phyloP scores from a whole-genome alignment of 2,113 vertebrate species.

The Chrysemys picta region DNA sequence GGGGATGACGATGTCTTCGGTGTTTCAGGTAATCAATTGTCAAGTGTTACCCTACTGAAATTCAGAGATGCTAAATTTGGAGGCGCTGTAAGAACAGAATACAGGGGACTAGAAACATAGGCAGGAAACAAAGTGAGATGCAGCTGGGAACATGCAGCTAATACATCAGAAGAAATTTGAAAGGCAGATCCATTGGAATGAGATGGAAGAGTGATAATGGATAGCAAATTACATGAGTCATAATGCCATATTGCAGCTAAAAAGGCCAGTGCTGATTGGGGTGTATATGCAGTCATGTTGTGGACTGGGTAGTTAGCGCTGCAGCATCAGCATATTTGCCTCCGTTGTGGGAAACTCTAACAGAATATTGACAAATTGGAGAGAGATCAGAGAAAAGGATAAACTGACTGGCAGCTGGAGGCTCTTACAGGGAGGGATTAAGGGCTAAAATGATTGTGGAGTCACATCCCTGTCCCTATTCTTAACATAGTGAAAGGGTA shows the following conservation, averaged over 20 bases:
- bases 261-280: neutral
- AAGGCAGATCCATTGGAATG: neutral
- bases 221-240: neutral
- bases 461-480: fast-evolving
- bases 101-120: neutral
- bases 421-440: neutral
- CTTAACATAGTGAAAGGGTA: neutral
- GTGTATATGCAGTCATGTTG: neutral
- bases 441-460: neutral
- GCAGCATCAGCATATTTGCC: neutral
- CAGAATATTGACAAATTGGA: neutral
- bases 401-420: neutral
- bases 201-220: neutral
- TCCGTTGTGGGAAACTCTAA: too few species aligned
- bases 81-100: neutral
- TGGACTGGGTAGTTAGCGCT: neutral
- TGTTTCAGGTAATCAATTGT: conserved; percentile 71
- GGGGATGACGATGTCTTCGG: conserved; percentile 68
- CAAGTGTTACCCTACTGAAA: neutral
- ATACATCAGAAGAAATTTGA: neutral
- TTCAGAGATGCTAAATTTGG: neutral
- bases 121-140: neutral
- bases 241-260: neutral
- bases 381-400: neutral
- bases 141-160: neutral